phyloP scores from a whole-genome alignment of 2,113 vertebrate genomes.

The Eurypyga helias region DNA sequence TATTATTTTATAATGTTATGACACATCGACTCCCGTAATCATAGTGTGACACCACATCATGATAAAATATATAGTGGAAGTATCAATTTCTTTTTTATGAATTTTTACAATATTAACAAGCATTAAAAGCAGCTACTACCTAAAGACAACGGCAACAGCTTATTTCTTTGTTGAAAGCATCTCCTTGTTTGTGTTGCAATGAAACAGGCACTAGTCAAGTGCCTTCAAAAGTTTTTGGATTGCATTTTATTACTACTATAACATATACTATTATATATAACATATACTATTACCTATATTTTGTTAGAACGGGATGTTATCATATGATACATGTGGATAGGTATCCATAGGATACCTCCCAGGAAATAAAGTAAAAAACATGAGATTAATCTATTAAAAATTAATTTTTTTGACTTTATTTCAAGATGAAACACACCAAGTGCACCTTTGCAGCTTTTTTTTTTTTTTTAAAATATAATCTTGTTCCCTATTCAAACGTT shows the following conservation, averaged over 20 bases:
- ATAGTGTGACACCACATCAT: background rate
- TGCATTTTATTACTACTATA: background rate
- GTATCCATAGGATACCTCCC: background rate
- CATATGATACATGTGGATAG: background rate
- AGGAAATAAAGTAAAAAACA: background rate
- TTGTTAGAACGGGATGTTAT: background rate
- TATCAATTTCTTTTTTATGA: background rate
- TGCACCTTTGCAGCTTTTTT: background rate
- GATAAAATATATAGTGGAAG: background rate
- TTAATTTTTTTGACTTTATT: background rate
- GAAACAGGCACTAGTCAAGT: background rate
- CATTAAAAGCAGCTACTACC: background rate
- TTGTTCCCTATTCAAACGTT: background rate
- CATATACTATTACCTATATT: too few species aligned
- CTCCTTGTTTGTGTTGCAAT: background rate
- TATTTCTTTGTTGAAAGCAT: background rate
- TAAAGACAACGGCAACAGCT: background rate
- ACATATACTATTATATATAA: background rate
- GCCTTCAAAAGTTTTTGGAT: background rate
- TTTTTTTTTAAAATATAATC: background rate
- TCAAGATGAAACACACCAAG: background rate
- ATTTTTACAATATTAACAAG: background rate
- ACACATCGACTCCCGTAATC: background rate
- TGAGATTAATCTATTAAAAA: background rate
- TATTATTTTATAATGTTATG: background rate